Evolutionary conservation across 2,888 invertebrate species (phyloP).

Genomic region (Coremacera marginata): DNA sequence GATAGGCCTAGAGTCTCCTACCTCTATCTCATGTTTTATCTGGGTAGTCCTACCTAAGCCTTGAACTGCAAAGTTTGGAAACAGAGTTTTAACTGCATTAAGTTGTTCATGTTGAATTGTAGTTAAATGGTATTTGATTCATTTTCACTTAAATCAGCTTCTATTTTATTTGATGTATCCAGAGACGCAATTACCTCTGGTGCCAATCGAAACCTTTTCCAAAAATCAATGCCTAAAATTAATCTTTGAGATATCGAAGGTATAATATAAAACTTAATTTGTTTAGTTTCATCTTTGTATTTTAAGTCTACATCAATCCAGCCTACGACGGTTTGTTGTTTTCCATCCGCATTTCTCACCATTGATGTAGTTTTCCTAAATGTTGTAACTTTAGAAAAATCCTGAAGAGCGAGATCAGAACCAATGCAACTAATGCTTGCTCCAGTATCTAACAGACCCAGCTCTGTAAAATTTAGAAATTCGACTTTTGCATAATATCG

Average conservation of each 20-base stretch:
- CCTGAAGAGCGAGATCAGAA: background rate
- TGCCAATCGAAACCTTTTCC: slow-evolving; percentile 13
- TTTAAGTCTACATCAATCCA: slow-evolving; percentile 1
- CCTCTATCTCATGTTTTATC: slow-evolving; percentile 42
- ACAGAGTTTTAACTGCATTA: no score
- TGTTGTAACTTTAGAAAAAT: background rate
- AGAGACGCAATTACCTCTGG: background rate
- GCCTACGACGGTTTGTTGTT: background rate
- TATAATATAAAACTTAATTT: slow-evolving; percentile 7
- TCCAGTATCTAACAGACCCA: background rate
- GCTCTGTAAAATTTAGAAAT: background rate
- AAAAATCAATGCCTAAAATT: slow-evolving; percentile 35
- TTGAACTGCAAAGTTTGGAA: slow-evolving; percentile 2
- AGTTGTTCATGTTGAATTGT: no score
- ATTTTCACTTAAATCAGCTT: background rate
- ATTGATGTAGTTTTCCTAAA: background rate
- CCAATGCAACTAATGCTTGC: background rate
- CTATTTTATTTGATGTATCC: background rate
- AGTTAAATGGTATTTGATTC: no score
- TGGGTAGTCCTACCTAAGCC: slow-evolving; percentile 40
- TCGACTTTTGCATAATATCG: background rate
- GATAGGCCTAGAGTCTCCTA: slow-evolving; percentile 39
- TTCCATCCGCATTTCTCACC: background rate
- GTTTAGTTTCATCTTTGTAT: background rate
- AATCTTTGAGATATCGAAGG: slow-evolving; percentile 27